Conservation (phyloP, 2,113 vertebrate genomes). For the Rousettus leschenaultii region DNA sequence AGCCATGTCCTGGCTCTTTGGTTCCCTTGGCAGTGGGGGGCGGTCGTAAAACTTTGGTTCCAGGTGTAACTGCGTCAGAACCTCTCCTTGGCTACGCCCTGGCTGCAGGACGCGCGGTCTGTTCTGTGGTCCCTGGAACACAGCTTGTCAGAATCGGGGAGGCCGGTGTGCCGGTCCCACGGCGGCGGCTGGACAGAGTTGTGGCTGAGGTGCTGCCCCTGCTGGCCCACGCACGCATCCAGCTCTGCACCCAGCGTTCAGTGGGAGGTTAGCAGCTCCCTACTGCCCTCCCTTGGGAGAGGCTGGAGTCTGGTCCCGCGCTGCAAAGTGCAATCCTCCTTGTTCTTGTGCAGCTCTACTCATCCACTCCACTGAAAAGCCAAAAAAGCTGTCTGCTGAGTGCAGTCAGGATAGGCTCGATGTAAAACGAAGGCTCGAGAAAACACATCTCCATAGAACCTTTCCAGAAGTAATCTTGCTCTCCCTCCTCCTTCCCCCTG, state of each 20-base stretch:
- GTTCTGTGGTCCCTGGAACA: neutral
- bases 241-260: accelerated
- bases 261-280: accelerated
- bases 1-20: neutral
- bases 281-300: neutral
- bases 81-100: neutral
- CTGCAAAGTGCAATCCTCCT: neutral
- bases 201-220: neutral
- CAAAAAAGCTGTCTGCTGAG: accelerated
- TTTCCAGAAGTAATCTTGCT: neutral
- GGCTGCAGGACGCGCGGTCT: neutral
- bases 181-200: neutral
- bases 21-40: neutral
- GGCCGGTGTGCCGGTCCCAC: neutral
- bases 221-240: accelerated
- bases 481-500: neutral
- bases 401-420: neutral
- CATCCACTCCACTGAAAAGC: neutral
- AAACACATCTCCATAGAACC: accelerated
- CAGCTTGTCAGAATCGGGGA: neutral
- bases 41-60: neutral
- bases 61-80: neutral
- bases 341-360: accelerated
- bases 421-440: neutral
- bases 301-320: too few relatives aligned